A percentile compares a stretch with the other conserved stretches of the same genome.
phyloP scores from a whole-genome alignment of 2,113 vertebrate species.

The Rynchops niger region DNA sequence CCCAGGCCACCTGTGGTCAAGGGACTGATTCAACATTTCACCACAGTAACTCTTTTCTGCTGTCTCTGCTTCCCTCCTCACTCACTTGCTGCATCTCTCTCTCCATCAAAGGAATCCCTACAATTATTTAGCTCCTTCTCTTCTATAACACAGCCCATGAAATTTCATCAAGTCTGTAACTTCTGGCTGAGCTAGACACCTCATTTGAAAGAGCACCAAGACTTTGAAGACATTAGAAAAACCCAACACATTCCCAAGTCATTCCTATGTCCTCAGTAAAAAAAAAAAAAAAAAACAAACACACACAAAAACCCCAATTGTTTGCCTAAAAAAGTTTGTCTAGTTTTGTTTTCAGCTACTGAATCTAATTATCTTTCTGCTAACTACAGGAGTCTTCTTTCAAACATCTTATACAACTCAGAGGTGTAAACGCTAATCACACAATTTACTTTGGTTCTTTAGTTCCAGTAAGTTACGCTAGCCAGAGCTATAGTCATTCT shows the following conservation, averaged over 20 bases:
- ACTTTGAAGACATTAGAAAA: background rate
- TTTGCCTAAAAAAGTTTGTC: background rate
- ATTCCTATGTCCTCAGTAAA: background rate
- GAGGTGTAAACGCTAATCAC: background rate
- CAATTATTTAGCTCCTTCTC: background rate
- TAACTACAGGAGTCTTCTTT: background rate
- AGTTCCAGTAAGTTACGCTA: background rate
- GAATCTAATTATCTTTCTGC: background rate
- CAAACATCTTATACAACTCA: background rate
- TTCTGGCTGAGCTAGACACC: background rate
- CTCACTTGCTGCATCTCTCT: background rate
- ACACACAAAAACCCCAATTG: too few relatives aligned
- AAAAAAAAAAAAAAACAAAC: background rate
- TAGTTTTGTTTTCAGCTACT: background rate
- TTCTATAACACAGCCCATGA: background rate
- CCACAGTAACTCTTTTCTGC: background rate
- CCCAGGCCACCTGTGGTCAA: background rate
- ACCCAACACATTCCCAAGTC: background rate
- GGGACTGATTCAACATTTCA: background rate
- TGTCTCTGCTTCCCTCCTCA: background rate
- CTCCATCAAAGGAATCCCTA: background rate
- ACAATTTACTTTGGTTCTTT: background rate
- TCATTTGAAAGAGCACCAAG: background rate
- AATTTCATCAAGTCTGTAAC: background rate
- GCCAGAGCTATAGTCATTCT: background rate